phyloP scores from a whole-genome alignment of 2,113 vertebrate genomes.

The Puffinus mauretanicus region DNA sequence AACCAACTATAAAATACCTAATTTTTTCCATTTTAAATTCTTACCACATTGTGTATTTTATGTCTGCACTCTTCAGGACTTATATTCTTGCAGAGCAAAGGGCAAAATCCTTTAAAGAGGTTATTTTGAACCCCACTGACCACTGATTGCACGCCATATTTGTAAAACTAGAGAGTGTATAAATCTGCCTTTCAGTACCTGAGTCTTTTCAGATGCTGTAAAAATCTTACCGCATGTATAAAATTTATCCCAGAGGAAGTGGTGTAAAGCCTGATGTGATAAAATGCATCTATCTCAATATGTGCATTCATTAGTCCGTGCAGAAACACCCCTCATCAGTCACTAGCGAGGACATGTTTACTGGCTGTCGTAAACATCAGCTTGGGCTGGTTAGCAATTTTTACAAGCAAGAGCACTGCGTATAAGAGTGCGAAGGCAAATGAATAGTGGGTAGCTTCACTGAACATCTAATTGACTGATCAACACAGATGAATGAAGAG shows the following conservation, averaged over 20 bases:
- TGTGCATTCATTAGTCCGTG: not conserved
- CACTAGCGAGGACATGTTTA: not conserved
- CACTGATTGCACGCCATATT: not conserved
- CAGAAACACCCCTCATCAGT: not conserved
- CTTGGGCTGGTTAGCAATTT: not conserved
- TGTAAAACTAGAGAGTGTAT: not conserved
- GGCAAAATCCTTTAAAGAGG: not conserved
- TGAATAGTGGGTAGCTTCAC: not conserved
- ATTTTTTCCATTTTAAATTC: not conserved
- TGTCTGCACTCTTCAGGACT: not conserved
- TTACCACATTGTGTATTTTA: not conserved
- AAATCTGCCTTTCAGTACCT: not conserved
- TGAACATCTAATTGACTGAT: conserved; percentile 3
- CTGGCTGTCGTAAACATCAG: not conserved
- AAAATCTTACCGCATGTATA: conserved; percentile 7
- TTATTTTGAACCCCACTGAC: not conserved
- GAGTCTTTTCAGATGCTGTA: not conserved
- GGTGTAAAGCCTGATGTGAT: not conserved
- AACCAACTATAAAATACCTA: not conserved
- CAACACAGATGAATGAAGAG: not conserved
- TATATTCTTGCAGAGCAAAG: not conserved
- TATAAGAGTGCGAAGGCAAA: not conserved
- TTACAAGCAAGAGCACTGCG: not conserved
- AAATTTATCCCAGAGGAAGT: not conserved
- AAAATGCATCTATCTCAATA: not conserved